Evolutionary conservation across 1,140 invertebrate genomes (phyloP).

Genomic region (Bombus balteatus): DNA sequence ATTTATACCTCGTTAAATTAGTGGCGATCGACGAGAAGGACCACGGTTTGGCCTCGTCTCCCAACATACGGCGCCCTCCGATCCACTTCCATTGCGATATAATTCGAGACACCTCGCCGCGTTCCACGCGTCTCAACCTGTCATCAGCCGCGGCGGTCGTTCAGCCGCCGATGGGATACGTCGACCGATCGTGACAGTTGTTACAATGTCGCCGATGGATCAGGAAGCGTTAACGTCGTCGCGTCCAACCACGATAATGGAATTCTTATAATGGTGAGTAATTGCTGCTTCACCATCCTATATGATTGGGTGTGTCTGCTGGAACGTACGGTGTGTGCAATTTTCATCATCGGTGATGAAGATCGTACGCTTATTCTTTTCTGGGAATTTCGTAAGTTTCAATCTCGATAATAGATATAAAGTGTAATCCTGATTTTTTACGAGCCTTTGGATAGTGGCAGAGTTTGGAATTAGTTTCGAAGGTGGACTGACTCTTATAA

Average conservation of each 20-base stretch:
- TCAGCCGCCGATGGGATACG: not conserved
- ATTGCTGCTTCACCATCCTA: not conserved
- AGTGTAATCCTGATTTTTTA: too few species aligned
- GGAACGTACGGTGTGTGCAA: not conserved
- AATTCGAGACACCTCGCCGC: constrained; percentile 60
- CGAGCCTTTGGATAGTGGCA: too few species aligned
- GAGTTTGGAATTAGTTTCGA: too few species aligned
- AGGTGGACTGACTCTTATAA: too few species aligned
- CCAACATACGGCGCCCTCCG: not conserved
- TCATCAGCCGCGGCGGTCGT: constrained; percentile 20
- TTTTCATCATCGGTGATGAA: not conserved
- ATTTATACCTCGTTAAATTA: constrained; percentile 81
- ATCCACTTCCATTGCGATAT: constrained; percentile 45
- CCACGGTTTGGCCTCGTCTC: not conserved
- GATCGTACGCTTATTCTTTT: not conserved
- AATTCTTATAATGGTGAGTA: not conserved
- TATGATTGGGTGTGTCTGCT: not conserved
- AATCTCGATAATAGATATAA: too few species aligned
- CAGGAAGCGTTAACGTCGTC: constrained; percentile 1
- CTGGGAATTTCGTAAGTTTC: not conserved
- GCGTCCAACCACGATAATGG: not conserved
- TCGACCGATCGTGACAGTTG: not conserved
- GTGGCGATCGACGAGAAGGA: constrained; percentile 67
- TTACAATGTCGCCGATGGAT: constrained; percentile 1
- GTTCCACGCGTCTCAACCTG: constrained; percentile 59